Evolutionary conservation across 92 coral and sea anemone species (phyloP).

Genomic region (Meandrina meandrites): DNA sequence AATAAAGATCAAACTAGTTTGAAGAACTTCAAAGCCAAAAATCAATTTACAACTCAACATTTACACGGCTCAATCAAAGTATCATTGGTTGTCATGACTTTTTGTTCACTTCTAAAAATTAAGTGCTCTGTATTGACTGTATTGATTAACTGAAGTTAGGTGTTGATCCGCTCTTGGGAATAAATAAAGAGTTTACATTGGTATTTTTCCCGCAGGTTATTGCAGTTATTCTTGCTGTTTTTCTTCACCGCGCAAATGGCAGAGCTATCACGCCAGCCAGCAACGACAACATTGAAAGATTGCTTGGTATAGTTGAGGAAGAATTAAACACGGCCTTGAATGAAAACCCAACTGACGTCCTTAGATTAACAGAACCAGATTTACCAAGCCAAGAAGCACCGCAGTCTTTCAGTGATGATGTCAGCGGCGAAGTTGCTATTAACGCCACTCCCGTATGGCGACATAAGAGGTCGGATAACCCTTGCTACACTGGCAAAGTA

Average conservation of each 20-base stretch:
- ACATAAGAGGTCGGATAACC: not conserved
- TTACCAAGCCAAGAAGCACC: not conserved
- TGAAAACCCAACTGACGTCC: not conserved
- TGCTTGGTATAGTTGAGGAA: not conserved
- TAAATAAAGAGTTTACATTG: too few relatives aligned
- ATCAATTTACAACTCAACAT: too few relatives aligned
- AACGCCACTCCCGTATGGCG: not conserved
- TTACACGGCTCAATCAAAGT: too few relatives aligned
- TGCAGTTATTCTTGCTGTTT: not conserved
- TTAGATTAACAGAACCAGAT: not conserved
- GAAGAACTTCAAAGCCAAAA: too few relatives aligned
- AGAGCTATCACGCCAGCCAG: not conserved
- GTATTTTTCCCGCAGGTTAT: not conserved
- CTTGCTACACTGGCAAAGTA: not conserved
- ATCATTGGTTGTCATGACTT: too few relatives aligned
- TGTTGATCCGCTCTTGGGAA: too few relatives aligned
- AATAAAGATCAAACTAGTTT: too few relatives aligned
- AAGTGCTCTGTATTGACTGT: too few relatives aligned
- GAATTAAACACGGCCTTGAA: not conserved
- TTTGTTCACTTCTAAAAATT: too few relatives aligned
- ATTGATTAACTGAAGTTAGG: too few relatives aligned
- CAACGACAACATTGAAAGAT: constrained; percentile 7
- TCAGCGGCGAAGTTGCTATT: not conserved
- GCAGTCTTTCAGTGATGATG: not conserved
- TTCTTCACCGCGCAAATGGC: not conserved